Evolutionary conservation across 2,797 vertebrate species (phyloP), one percentile per base, ranked within the genome.

Genomic region (Telmatherina bonti): DNA sequence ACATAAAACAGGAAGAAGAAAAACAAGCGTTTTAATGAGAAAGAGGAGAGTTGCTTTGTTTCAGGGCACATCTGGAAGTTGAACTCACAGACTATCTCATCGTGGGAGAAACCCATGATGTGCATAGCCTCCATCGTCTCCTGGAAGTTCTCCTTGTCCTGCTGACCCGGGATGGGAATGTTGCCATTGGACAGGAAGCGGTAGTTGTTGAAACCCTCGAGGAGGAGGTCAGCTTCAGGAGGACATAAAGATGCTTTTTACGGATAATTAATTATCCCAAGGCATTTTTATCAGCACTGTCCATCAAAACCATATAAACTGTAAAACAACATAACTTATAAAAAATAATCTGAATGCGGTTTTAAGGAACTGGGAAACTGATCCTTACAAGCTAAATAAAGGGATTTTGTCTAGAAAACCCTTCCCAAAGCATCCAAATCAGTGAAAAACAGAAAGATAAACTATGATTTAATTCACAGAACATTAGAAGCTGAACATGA

Each of bases 121-220:
- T 97, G 95, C 98, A 99, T 99, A 45, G 98, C 97, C 72, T 99
- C 98, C 96, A 99, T 96, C 0, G 98, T 99, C 89, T 99, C 98
- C 91, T 99, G 97, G 67, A 99, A 99, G 84, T 99, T 99, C 29
- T 99, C 97, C 76, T 99, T 99, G 94, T 99, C 98, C 82, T 99
- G 97, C 49, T 99, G 98, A n/a, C 98, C 98, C 12, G 98, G 98
- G 79, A 99, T 98, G 69, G 97, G 95, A 82, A 99, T 93, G 87
- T 99, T 97, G 54, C 98, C 98, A 12, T 99, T 99, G 35, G 97
- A 98, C 74, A 99, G 91, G 93, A 99, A 99, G 62, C 97, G 95
- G 92, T 99, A 99, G 91, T 92, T 96, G 93, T 94, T 97, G 79
- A 98, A 98, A 58, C 96, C 96, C 88, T 99, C 97, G 0, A 99